Base-by-base conservation (phyloP, 2,888 invertebrate species). In the Chymomyza procnemis region DNA sequence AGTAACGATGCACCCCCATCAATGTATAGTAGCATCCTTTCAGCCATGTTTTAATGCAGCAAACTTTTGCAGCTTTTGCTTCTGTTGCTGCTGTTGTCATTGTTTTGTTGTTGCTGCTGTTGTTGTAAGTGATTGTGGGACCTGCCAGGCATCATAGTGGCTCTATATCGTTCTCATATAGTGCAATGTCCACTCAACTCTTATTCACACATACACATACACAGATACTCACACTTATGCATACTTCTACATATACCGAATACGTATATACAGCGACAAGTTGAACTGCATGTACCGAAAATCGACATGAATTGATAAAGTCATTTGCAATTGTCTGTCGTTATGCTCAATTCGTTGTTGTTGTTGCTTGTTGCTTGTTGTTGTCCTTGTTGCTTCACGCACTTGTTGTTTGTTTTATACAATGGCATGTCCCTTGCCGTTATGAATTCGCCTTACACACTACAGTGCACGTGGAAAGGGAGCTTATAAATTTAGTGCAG, bases 261-360 rank as follows among this genome's bases (percentile, higher is more conserved):
- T 55, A n/a, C 26, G 16, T 19, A 16, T 21, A 22, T 21, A 34
- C 55, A 65, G 55, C 60, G 61, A 41, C 67, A 62, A 59, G 71
- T 21, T 76, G 76, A 67, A 79, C 79, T 80, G 79, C 69, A 72
- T 79, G 76, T 72, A 76, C 79, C 77, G 79, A 78, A 81, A 81
- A 81, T 83, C 83, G 85, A 83, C 83, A 83, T 82, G 83, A 83
- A 83, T 84, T 83, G 83, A 83, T 83, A 83, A 83, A 83, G 85
- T 85, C 83, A 85, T 83, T 83, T 83, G 83, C 83, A 85, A 85
- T 83, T 83, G 85, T 83, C 80, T 78, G 81, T 84, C 81, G 80
- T 80, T 80, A 83, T 79, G 83, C 77, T 58, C 57, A 47, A 67
- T 58, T 26, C 59, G 59, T 67, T 52, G 59, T 61, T 66, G 30